phyloP scores from a whole-genome alignment of 2,797 vertebrate species.

The Hippopotamyrus pictus region DNA sequence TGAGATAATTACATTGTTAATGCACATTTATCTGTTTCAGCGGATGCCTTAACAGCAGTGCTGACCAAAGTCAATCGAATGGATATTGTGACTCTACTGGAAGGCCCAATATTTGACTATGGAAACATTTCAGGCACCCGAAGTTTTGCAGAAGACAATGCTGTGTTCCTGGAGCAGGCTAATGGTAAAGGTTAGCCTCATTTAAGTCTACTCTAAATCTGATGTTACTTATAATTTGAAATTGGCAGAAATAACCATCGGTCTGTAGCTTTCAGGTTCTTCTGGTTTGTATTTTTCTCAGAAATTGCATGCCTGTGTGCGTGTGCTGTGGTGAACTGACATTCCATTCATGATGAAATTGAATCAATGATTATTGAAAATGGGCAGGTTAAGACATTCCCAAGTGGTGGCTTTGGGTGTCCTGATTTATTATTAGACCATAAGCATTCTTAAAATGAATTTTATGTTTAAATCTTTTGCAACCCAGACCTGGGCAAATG shows the following conservation, averaged over 20 bases:
- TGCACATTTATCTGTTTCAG: conserved; percentile 57
- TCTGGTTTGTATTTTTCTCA: not conserved
- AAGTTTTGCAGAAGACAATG: conserved; percentile 99
- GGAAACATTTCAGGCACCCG: conserved; percentile 99
- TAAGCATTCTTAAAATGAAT: not conserved
- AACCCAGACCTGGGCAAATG: not conserved
- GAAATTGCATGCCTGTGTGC: not conserved
- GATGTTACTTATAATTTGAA: conserved; percentile 53
- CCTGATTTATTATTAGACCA: not conserved
- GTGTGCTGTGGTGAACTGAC: not conserved
- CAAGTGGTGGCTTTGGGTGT: not conserved
- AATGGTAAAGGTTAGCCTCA: conserved; percentile 89
- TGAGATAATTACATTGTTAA: not conserved
- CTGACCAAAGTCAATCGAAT: conserved; percentile 99
- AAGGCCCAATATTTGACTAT: conserved; percentile 99
- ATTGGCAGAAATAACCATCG: not conserved
- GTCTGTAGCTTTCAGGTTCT: not conserved
- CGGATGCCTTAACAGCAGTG: conserved; percentile 95
- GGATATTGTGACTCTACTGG: conserved; percentile 99
- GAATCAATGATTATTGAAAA: not conserved
- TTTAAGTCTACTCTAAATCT: conserved; percentile 67
- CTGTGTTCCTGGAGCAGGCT: conserved; percentile 91
- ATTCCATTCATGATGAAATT: not conserved
- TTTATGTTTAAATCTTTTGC: not conserved
- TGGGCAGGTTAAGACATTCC: not conserved